These are phyloP conservation scores for Pristionchus pacificus DNA, from an alignment of 1,140 invertebrate genomes.

Conservation along the genomic window DNA sequence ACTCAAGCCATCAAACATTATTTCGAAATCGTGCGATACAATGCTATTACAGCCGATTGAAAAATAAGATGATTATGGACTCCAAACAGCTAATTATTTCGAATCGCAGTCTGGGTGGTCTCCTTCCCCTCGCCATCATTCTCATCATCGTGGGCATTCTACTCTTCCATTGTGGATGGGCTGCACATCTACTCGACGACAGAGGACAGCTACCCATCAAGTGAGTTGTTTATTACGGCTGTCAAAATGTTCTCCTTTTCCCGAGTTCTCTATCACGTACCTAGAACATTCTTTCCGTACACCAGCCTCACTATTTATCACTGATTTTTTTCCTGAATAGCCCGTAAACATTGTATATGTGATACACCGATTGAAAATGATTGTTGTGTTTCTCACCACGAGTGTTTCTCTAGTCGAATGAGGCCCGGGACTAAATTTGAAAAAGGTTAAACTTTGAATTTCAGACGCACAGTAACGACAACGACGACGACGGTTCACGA, in stretches of 20 bases:
- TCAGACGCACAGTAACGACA: conserved; percentile 37
- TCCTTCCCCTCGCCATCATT: conserved; percentile 51
- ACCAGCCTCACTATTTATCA: conserved; percentile 10
- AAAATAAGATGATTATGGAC: neutral
- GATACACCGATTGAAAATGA: too few relatives aligned
- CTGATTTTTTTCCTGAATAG: conserved; percentile 27
- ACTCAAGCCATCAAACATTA: neutral
- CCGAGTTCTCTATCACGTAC: neutral
- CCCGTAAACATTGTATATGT: too few relatives aligned
- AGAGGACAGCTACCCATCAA: conserved; percentile 42
- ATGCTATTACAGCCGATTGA: neutral
- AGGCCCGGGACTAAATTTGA: too few relatives aligned
- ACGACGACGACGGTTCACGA: conserved; percentile 26
- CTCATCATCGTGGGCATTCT: conserved; percentile 55
- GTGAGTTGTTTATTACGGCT: conserved; percentile 29
- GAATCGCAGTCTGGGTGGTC: too few relatives aligned
- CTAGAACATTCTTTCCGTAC: neutral
- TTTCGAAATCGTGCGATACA: neutral
- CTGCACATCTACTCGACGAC: conserved; percentile 52
- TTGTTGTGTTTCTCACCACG: too few relatives aligned
- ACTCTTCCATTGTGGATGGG: conserved; percentile 55
- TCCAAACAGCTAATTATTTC: conserved; percentile 36
- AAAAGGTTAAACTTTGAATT: neutral
- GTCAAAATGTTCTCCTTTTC: conserved; percentile 16
- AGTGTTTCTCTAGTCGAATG: too few relatives aligned